Evolutionary conservation across 1,140 invertebrate genomes (phyloP).

Genomic region (Drosophila sulfurigaster): DNA sequence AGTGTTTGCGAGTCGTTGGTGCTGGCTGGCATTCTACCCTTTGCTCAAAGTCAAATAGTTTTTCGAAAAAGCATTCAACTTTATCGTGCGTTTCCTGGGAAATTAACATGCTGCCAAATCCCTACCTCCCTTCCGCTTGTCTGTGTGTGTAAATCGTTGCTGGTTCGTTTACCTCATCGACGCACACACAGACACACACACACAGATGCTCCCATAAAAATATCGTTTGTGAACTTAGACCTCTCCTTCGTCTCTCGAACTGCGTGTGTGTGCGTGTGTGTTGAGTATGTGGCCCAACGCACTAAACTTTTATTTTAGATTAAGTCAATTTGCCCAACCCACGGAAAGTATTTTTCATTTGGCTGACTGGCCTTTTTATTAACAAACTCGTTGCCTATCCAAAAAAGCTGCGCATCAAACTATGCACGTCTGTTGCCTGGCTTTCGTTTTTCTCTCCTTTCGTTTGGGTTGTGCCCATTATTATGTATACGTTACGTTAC

Average conservation of each 20-base stretch:
- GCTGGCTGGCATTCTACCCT: conserved; percentile 38
- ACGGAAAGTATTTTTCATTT: conserved; percentile 76
- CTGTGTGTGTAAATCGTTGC: conserved; percentile 43
- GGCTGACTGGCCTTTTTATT: conserved; percentile 73
- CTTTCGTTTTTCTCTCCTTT: conserved; percentile 9
- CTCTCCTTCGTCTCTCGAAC: neutral
- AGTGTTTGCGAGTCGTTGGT: conserved; percentile 40
- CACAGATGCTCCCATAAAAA: conserved; percentile 57
- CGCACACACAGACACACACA: conserved; percentile 22
- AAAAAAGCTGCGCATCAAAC: conserved; percentile 58
- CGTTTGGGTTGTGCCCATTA: conserved; percentile 40
- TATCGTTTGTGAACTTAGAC: conserved; percentile 56
- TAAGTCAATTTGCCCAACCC: conserved; percentile 74
- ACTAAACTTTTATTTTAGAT: conserved; percentile 83
- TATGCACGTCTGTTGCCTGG: conserved; percentile 42
- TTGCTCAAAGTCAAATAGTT: conserved; percentile 75
- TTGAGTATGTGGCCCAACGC: conserved; percentile 47
- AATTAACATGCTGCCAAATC: conserved; percentile 71
- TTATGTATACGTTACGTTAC: conserved; percentile 64
- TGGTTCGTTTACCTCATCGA: conserved; percentile 50
- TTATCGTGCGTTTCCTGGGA: conserved; percentile 82
- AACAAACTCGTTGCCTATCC: conserved; percentile 55
- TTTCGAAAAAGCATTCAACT: conserved; percentile 79
- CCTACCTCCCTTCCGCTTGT: neutral
- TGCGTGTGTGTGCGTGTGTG: conserved; percentile 31